Conservation (phyloP, 1,140 invertebrate species). For the Eciton burchellii region DNA sequence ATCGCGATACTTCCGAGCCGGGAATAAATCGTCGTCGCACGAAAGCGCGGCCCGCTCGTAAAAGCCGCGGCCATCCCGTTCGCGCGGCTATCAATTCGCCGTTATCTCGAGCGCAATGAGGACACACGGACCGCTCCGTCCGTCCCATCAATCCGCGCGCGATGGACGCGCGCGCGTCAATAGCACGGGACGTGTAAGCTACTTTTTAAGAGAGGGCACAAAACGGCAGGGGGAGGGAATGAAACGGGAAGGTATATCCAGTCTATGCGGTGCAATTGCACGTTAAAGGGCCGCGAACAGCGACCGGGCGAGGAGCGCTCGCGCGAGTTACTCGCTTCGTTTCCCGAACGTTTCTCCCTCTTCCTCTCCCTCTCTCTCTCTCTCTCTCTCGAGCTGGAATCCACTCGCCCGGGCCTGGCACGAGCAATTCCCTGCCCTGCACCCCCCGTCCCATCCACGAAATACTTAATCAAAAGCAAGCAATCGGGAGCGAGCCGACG, state of each 20-base stretch:
- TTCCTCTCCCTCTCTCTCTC: constrained; percentile 9
- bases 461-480: constrained; percentile 70
- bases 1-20: background rate
- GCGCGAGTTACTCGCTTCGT: constrained; percentile 34
- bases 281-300: constrained; percentile 15
- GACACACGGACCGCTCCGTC: background rate
- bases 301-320: constrained; percentile 2
- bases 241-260: constrained; percentile 54
- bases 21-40: constrained; percentile 19
- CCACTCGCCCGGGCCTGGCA: constrained; percentile 30
- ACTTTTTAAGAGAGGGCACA: constrained; percentile 26
- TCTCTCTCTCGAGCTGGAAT: constrained; percentile 47
- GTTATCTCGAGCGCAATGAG: constrained; percentile 23
- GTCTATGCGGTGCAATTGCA: constrained; percentile 50
- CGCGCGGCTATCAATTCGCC: constrained; percentile 35
- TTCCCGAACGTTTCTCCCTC: constrained; percentile 29
- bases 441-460: background rate
- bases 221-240: background rate
- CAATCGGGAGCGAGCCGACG: background rate
- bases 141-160: background rate
- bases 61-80: background rate
- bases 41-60: background rate
- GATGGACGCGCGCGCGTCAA: constrained; percentile 7
- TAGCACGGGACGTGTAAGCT: background rate
- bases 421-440: constrained; percentile 57